phyloP scores from a whole-genome alignment of 2,797 vertebrate genomes.

The Argyrosomus regius region DNA sequence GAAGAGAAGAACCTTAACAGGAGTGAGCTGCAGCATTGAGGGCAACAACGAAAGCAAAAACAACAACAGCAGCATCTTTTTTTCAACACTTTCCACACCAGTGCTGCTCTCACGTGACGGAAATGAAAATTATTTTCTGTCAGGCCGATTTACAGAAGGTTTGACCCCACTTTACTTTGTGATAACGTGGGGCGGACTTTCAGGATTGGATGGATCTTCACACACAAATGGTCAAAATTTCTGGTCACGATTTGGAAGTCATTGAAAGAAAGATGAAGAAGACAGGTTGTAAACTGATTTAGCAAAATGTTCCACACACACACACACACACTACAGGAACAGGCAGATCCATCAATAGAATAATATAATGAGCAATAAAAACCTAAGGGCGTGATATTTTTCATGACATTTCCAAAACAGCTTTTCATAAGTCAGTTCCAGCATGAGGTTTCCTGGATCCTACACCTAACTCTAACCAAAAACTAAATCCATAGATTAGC shows the following conservation, averaged over 20 bases:
- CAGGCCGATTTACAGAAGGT: too few species aligned
- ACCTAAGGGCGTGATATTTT: neutral
- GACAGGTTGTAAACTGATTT: too few species aligned
- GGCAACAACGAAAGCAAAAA: neutral
- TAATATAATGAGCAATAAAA: neutral
- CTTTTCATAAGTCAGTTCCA: neutral
- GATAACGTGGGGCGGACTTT: too few species aligned
- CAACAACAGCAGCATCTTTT: neutral
- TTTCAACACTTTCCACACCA: neutral
- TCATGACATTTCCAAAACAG: neutral
- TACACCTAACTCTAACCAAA: neutral
- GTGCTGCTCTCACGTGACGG: too few species aligned
- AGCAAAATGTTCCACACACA: too few species aligned
- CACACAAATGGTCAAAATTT: neutral
- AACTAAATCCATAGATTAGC: neutral
- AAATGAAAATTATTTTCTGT: neutral
- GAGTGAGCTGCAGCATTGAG: neutral
- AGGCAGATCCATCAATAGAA: neutral
- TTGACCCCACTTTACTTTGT: neutral
- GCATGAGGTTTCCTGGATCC: neutral
- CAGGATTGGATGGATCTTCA: neutral
- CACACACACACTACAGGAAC: neutral
- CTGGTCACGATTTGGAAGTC: neutral
- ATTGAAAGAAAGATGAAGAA: neutral
- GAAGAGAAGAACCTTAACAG: neutral